Base-by-base conservation (phyloP, 2,888 invertebrate species). In the Mechanitis mazaeus region DNA sequence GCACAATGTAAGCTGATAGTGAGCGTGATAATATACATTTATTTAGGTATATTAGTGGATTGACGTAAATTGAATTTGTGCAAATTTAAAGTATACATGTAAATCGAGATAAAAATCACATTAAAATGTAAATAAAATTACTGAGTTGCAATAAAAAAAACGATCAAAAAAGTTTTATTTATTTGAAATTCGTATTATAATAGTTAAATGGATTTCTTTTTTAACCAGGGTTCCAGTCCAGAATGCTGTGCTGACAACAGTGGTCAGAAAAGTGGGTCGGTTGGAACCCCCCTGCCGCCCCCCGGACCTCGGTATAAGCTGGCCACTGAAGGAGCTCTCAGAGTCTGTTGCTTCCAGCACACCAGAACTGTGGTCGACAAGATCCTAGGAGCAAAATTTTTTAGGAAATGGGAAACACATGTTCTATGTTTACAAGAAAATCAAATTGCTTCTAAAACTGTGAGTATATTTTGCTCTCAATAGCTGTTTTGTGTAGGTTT, bases 391-490 rank as follows among this genome's bases (percentile, higher is more conserved):
- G 93, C 94, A 67, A 94, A 94, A 80, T 94, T 95, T 79, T 89
- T 95, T 47, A 87, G 95, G 58, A 87, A 95, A 66, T 95, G 95
- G 95, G 95, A 95, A 80, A 93, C 92, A 47, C 95, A 95, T 79
- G 93, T 93, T 72, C 89, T 95, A 9, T 91, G 92, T 71, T 85
- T 95, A 68, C 92, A 92, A 70, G 93, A 93, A 69, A 91, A 93
- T 61, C 92, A 93, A 72, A 92, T 95, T 55, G 87, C 92, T 54
- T 95, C 95, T 1, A 93, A 93, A 85, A 93, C 94, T 90, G 95
- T 95, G 79, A 92, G 94, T 79, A 45, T 31, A 12, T 50, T 31
- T 31, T 28, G 20, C 20, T 50, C 50, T 50, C 7, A 2, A 28
- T 31, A 35, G 35, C 28, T 28, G 28, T 31, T 7, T 7, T 55